Evolutionary conservation across 1,140 invertebrate species (phyloP), one percentile per base, ranked within the genome.

Genomic region (Chrysopa pallens): DNA sequence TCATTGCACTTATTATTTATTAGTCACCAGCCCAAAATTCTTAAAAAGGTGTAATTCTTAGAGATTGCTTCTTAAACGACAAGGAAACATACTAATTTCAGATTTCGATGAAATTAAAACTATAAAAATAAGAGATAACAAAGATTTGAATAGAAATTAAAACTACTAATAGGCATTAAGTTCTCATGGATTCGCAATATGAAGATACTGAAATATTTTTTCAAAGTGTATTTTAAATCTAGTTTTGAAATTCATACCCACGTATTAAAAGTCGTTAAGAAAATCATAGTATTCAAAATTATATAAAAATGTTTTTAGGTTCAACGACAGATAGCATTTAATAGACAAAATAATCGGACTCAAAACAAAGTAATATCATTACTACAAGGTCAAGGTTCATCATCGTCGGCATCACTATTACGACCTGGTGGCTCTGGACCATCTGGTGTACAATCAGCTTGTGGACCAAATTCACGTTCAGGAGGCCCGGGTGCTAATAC

Each of bases 311-410:
- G 31, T 4, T 33, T 33, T 33, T 48, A 71, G 68, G 69, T 80
- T 17, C 76, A 82, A 55, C 67, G 73, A 49, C 78, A 81, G 58
- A 78, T 80, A 43, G 70, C 73, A 31, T 66, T 79, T 29, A 78
- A 78, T 54, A 59, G 71, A 44, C 76, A 79, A 56, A 77, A 67
- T 47, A 63, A 69, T 46, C 78, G 76, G 60, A 69, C 73, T 23
- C 74, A 78, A 52, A 69, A 72, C 44, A 66, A 72, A 45, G 78
- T 80, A 28, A 65, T 81, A 45, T 78, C 76, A 33, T 56, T 82
- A 23, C 59, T 83, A 27, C 75, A 79, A 61, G 76, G 76, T 28
- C 76, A 74, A 44, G 68, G 65, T 42, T 72, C 63, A 47, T 55
- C 69, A 40, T 47, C 68, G 67, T 23, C 17, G 17, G 17, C 5